Percentiles rank a stretch among this genome's conserved stretches.
phyloP scores from a whole-genome alignment of 2,888 invertebrate genomes.

The Nebria brevicollis region DNA sequence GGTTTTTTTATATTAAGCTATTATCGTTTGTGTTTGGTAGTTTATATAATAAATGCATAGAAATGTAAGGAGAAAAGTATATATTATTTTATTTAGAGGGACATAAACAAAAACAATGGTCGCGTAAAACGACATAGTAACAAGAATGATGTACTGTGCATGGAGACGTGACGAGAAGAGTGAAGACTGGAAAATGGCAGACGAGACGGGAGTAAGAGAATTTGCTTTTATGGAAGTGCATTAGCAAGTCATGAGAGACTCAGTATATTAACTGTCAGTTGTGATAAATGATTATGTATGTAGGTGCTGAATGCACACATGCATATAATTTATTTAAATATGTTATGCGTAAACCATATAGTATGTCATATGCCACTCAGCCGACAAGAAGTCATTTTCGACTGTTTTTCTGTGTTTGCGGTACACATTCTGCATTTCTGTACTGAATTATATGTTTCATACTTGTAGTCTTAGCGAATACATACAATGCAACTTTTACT shows the following conservation, averaged over 20 bases:
- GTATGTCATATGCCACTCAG: slow-evolving; percentile 22
- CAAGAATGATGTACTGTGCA: neutral
- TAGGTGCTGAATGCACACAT: slow-evolving; percentile 35
- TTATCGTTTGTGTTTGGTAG: too few relatives aligned
- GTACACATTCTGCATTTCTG: neutral
- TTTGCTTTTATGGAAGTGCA: slow-evolving; percentile 44
- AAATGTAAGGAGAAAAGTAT: slow-evolving; percentile 37
- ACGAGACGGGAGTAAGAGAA: slow-evolving; percentile 13
- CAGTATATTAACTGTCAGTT: slow-evolving; percentile 41
- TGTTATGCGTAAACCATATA: slow-evolving; percentile 38
- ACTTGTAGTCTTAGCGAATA: too few relatives aligned
- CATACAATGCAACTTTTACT: too few relatives aligned
- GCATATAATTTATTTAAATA: slow-evolving; percentile 41
- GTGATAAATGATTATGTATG: slow-evolving; percentile 40
- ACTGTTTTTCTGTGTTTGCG: neutral
- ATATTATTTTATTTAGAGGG: slow-evolving; percentile 32
- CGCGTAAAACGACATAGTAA: neutral
- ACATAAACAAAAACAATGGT: neutral
- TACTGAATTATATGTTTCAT: neutral
- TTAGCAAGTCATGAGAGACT: slow-evolving; percentile 40
- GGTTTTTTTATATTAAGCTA: too few relatives aligned
- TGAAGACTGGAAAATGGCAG: neutral
- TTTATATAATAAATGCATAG: slow-evolving; percentile 38
- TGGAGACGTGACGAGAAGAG: neutral
- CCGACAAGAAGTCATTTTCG: neutral